Percentiles rank a stretch among this genome's conserved stretches.
Conservation (phyloP, 2,888 invertebrate genomes). For the Andrena praecox region DNA sequence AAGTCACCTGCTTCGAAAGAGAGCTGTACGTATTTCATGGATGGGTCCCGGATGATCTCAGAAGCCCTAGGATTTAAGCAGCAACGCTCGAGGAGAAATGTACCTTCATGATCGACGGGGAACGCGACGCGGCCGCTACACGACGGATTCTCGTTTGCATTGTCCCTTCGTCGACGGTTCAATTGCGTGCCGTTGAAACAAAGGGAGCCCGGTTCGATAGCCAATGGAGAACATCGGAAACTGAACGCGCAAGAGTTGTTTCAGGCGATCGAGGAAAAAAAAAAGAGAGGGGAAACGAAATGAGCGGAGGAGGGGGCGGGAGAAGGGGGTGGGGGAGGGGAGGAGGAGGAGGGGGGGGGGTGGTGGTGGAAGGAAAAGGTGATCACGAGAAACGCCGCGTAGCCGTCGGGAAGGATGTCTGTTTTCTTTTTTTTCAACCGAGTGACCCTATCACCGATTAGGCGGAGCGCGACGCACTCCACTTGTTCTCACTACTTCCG, state of each 20-base stretch:
- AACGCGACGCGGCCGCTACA: conserved; percentile 40
- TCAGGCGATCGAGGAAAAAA: neutral
- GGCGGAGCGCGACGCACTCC: conserved; percentile 70
- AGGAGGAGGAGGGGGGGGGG: neutral
- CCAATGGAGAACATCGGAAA: conserved; percentile 4
- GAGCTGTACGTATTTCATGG: no score
- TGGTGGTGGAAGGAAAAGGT: conserved; percentile 16
- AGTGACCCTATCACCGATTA: conserved; percentile 74
- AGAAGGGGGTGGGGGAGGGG: neutral
- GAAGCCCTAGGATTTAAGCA: neutral
- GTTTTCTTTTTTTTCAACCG: conserved; percentile 51
- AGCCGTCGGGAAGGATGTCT: conserved; percentile 44
- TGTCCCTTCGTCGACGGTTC: conserved; percentile 28
- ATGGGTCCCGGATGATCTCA: neutral
- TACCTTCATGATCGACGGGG: conserved; percentile 35
- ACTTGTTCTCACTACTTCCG: conserved; percentile 73
- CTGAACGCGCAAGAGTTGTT: conserved; percentile 10
- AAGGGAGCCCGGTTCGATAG: neutral
- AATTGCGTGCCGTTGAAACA: conserved; percentile 6
- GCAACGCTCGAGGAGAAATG: conserved; percentile 6
- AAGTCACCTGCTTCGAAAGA: no score
- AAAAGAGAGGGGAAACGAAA: conserved; percentile 4
- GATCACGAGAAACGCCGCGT: conserved; percentile 46
- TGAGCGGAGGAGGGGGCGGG: conserved; percentile 1
- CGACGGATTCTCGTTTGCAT: conserved; percentile 35